Evolutionary conservation across 2,113 vertebrate genomes (phyloP).

Genomic region (Australoheros scitulus): DNA sequence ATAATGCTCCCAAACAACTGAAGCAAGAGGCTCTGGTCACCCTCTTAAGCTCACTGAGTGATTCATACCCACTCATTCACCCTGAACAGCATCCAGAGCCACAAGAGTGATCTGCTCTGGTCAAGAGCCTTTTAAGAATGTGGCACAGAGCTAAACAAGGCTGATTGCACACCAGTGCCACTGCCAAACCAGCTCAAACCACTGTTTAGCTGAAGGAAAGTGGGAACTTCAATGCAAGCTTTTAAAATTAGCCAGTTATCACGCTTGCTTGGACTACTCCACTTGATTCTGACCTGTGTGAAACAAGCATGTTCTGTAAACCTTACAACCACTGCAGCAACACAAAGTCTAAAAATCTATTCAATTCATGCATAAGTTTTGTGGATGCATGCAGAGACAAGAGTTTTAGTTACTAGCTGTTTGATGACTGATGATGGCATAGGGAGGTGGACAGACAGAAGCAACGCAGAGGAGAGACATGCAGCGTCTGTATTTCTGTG

Average conservation of each 20-base stretch:
- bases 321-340: background rate
- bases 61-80: slow-evolving; percentile 57
- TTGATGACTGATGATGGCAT: slow-evolving; percentile 5
- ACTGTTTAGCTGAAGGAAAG: slow-evolving; percentile 27
- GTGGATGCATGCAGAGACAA: background rate
- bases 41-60: slow-evolving; percentile 37
- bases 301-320: slow-evolving; percentile 18
- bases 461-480: slow-evolving; percentile 4
- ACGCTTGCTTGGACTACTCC: slow-evolving; percentile 31
- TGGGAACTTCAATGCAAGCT: background rate
- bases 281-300: slow-evolving; percentile 2
- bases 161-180: slow-evolving; percentile 26
- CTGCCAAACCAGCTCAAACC: slow-evolving; percentile 51
- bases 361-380: background rate
- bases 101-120: slow-evolving; percentile 36
- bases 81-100: slow-evolving; percentile 59
- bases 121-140: slow-evolving; percentile 44
- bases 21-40: slow-evolving; percentile 39
- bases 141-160: slow-evolving; percentile 50
- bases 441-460: background rate
- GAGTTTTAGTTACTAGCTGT: background rate
- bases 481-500: slow-evolving; percentile 51
- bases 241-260: slow-evolving; percentile 32
- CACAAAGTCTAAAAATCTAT: background rate
- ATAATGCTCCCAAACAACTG: slow-evolving; percentile 17